Conservation (phyloP, 2,888 invertebrate species). For the Philonicus albiceps region DNA sequence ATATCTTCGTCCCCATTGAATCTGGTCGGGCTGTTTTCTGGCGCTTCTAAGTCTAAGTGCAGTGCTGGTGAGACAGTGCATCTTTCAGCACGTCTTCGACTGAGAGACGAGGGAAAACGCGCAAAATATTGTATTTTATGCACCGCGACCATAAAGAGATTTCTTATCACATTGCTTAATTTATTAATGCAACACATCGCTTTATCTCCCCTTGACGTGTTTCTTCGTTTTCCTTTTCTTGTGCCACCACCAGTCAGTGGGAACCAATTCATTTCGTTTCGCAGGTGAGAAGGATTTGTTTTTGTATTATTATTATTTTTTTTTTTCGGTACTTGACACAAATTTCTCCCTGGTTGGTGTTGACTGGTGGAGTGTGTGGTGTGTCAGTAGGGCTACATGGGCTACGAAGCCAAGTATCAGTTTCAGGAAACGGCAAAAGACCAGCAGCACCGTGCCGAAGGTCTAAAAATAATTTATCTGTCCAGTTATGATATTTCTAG, state of each 20-base stretch:
- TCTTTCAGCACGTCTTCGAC: constrained; percentile 13
- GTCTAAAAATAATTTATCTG: constrained; percentile 31
- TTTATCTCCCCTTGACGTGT: constrained; percentile 2
- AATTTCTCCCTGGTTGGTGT: constrained; percentile 1
- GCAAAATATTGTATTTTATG: constrained; percentile 25
- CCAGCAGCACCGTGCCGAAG: not conserved
- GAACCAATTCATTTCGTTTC: not conserved
- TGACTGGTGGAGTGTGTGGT: not conserved
- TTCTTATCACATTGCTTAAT: constrained; percentile 37
- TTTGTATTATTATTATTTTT: not conserved
- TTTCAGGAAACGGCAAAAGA: not conserved
- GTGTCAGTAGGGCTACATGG: not conserved
- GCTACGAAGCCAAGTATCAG: not conserved
- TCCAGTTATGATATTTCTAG: constrained; percentile 38
- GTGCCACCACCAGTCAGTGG: not conserved
- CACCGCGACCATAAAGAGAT: constrained; percentile 15
- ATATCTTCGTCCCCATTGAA: not conserved
- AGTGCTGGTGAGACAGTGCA: not conserved
- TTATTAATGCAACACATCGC: constrained; percentile 30
- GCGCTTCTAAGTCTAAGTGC: not conserved
- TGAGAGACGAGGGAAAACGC: constrained; percentile 3
- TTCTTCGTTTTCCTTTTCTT: not conserved
- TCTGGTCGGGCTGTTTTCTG: not conserved
- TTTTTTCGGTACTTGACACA: constrained; percentile 28
- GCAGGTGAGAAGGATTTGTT: constrained; percentile 1